Evolutionary conservation across 2,113 vertebrate species (phyloP).

Genomic region (western clawed frog (Xenopus tropicalis)): UCB_Xtro_10.0 CM004449.2:65168501-65169000

Average conservation of each 20-base stretch:
- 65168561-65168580: too few species aligned
- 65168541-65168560: too few species aligned
- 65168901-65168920: not conserved
- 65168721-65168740: conserved; percentile 20
- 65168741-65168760: conserved; percentile 2
- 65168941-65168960: not conserved
- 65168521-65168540: too few species aligned
- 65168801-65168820: conserved; percentile 13
- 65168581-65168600: too few species aligned
- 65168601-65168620: too few species aligned
- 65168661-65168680: not conserved
- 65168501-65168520: too few species aligned
- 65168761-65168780: conserved; percentile 16
- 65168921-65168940: conserved; percentile 21
- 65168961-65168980: not conserved
- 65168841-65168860: not conserved
- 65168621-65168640: not conserved
- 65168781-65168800: conserved; percentile 28
- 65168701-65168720: conserved; percentile 4
- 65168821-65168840: conserved; percentile 3
- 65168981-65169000: not conserved
- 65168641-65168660: not conserved
- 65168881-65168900: conserved; percentile 29
- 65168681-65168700: conserved; percentile 4
- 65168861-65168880: conserved; percentile 32